phyloP scores from a whole-genome alignment of 2,113 vertebrate species.

The Lutjanus erythropterus region DNA sequence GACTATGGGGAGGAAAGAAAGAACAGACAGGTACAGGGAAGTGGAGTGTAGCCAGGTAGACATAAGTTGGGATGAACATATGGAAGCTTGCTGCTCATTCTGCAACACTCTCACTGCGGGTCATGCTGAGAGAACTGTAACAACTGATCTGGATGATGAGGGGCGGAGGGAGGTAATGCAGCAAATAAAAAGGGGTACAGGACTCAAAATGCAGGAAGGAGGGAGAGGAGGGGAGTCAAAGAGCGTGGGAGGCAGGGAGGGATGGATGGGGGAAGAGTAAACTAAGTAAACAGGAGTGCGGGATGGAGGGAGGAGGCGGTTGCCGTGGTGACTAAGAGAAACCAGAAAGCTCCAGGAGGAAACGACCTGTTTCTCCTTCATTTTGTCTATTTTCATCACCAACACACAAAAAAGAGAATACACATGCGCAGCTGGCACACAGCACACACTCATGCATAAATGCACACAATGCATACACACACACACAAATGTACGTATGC shows the following conservation, averaged over 20 bases:
- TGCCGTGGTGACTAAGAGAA: constrained; percentile 77
- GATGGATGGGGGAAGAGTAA: constrained; percentile 52
- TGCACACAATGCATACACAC: constrained; percentile 22
- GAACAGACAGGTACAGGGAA: neutral
- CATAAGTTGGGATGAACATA: neutral
- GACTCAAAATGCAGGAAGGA: neutral
- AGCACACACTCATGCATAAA: constrained; percentile 22
- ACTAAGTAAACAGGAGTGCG: constrained; percentile 67
- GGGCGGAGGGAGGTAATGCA: constrained; percentile 14
- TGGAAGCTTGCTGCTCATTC: neutral
- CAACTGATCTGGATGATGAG: constrained; percentile 15
- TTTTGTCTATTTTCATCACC: constrained; percentile 72
- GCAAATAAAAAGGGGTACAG: constrained; percentile 34
- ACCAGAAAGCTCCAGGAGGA: constrained; percentile 65
- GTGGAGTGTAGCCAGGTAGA: constrained; percentile 7
- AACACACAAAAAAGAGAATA: constrained; percentile 21
- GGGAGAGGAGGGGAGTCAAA: constrained; percentile 22
- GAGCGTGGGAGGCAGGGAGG: constrained; percentile 54
- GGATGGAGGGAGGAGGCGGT: constrained; percentile 70
- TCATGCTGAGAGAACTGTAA: neutral
- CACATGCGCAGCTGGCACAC: constrained; percentile 16
- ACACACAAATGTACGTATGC: constrained; percentile 16
- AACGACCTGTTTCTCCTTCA: constrained; percentile 77
- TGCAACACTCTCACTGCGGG: neutral
- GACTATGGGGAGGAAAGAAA: neutral